phyloP scores from a whole-genome alignment of 64 coral and sea anemone species.

The Montipora cactus region DNA sequence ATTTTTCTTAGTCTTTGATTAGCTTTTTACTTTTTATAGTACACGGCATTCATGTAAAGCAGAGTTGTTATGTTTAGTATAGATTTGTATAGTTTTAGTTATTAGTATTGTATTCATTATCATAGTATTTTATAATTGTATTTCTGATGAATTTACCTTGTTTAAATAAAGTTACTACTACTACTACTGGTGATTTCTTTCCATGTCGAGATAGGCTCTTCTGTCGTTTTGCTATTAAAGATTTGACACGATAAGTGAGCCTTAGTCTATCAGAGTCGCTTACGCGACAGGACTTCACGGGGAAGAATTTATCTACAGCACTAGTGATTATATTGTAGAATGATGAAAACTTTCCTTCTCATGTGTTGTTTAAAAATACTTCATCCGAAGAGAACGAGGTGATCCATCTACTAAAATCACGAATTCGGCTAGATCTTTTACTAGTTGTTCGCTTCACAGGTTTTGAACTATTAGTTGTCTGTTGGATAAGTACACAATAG shows the following conservation, averaged over 20 bases:
- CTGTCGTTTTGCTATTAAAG: slow-evolving; percentile 3
- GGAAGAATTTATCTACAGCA: slow-evolving; percentile 19
- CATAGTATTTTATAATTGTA: too few relatives aligned
- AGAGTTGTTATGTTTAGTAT: too few relatives aligned
- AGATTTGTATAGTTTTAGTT: too few relatives aligned
- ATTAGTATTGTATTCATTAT: too few relatives aligned
- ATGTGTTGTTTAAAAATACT: slow-evolving; percentile 2
- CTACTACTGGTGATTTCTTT: background rate
- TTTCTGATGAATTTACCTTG: too few relatives aligned
- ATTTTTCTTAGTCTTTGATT: too few relatives aligned
- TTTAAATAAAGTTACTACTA: too few relatives aligned
- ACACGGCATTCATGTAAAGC: too few relatives aligned
- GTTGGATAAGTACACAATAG: background rate
- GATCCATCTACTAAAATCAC: slow-evolving; percentile 15
- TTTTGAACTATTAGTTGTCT: too few relatives aligned
- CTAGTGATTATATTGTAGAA: slow-evolving; percentile 2
- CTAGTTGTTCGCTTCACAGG: too few relatives aligned
- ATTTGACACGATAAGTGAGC: slow-evolving; percentile 5
- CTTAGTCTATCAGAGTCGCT: slow-evolving; percentile 17
- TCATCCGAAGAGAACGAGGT: slow-evolving; percentile 33
- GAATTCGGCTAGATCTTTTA: too few relatives aligned
- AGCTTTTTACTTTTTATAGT: too few relatives aligned
- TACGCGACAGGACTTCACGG: slow-evolving; percentile 21
- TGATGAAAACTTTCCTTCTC: slow-evolving; percentile 6
- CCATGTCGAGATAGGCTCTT: slow-evolving; percentile 6